Evolutionary conservation across 2,888 invertebrate species (phyloP), one percentile per base, ranked within the genome.

Genomic region (Athalia circularis): DNA sequence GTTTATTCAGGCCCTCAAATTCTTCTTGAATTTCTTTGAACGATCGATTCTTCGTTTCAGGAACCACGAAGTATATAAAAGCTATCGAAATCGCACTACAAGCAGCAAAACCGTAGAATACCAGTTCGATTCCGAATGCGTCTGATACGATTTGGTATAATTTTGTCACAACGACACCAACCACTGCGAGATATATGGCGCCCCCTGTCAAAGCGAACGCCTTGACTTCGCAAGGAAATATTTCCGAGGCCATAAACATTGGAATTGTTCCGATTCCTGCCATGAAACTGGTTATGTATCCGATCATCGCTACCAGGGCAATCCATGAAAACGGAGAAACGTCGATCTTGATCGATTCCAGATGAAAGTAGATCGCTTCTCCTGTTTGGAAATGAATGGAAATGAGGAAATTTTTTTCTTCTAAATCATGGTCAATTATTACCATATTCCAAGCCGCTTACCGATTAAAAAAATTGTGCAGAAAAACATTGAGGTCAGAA

Each of bases 11-110:
- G 4, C 29, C 62, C n/a, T 29, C 13, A 13, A 89, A 77, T 72
- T 83, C 81, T 78, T 84, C 83, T 80, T 89, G 89, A 47, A 89
- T 89, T 74, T 88, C 85, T 77, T 88, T 88, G 77, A 90, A 78
- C 5, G 88, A 87, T 79, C 87, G 87, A 1, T 87, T 88, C 81
- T 87, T 89, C 5, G 90, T 90, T 83, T 89, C 89, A 0, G 88
- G 87, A 5, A 89, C 81, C 61, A 81, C 82, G 29, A 81, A 83
- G 65, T 84, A 84, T 65, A 82, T 85, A 52, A 87, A 87, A 4
- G 86, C 52, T 0, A 81, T 80, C 5, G 84, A 83, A 4, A 83
- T 0, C 5, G 85, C 70, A 43, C 82, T 81, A 77, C 81, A 83
- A 6, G 82, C 48, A 0, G 83, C 81, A 81, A 87, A 90, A 48